Evolutionary conservation across 2,888 invertebrate genomes (phyloP).

Genomic region (Cephalotes varians): DNA sequence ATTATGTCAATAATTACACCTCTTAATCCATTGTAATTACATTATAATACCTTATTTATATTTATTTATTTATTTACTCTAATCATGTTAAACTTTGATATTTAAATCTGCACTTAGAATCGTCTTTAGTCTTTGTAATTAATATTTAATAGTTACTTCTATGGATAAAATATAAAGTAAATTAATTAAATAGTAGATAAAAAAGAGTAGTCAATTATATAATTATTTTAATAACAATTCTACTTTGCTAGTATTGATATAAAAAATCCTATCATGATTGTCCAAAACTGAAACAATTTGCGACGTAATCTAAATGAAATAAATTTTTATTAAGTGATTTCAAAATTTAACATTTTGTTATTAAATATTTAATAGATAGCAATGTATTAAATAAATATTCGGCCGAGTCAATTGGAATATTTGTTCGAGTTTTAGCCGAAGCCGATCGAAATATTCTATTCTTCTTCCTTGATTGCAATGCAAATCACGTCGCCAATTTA

Average conservation of each 20-base stretch:
- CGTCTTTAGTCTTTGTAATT: neutral
- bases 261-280: neutral
- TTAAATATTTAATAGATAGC: constrained; percentile 14
- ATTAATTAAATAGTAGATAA: neutral
- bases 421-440: neutral
- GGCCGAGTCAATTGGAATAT: neutral
- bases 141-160: neutral
- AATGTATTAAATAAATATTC: constrained; percentile 27
- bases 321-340: neutral
- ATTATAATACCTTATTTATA: neutral
- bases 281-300: neutral
- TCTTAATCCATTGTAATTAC: neutral
- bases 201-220: no score
- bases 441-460: constrained; percentile 11
- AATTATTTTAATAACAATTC: neutral
- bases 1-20: neutral
- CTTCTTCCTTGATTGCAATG: constrained; percentile 15
- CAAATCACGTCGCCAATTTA: constrained; percentile 31
- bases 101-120: neutral
- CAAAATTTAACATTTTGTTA: neutral
- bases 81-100: neutral
- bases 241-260: neutral
- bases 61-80: neutral
- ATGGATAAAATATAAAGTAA: neutral
- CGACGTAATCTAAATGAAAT: neutral